Percentiles rank a stretch among this genome's conserved stretches.
These are phyloP conservation scores for Leptopilina clavipes DNA, from an alignment of 1,140 invertebrate genomes.

Conservation along the genomic window DNA sequence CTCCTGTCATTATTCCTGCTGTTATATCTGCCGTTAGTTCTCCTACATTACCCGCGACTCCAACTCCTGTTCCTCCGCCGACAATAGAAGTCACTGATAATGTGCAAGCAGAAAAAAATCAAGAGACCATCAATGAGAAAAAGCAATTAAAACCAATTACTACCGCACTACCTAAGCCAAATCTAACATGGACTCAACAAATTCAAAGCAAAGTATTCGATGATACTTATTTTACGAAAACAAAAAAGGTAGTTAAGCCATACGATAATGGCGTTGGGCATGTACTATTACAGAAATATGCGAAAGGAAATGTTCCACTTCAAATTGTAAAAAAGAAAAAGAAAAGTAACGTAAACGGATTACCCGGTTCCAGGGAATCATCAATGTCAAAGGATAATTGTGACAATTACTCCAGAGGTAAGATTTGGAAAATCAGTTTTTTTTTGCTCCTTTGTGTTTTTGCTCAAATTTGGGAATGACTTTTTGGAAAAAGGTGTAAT, in stretches of 20 bases:
- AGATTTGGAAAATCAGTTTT: not conserved
- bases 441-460: not conserved
- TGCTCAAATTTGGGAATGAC: no score
- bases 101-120: constrained; percentile 70
- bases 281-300: not conserved
- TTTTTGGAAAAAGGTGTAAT: no score
- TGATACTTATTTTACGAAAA: constrained; percentile 9
- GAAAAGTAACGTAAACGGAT: not conserved
- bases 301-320: not conserved
- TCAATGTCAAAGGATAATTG: not conserved
- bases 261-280: constrained; percentile 21
- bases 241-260: not conserved
- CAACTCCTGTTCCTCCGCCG: not conserved
- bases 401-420: not conserved
- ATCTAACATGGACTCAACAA: not conserved
- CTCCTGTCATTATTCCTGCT: no score
- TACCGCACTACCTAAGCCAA: not conserved
- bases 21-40: no score
- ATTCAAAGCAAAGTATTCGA: constrained; percentile 13
- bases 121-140: constrained; percentile 63
- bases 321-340: not conserved
- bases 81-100: constrained; percentile 71
- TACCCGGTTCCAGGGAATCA: not conserved
- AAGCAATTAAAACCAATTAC: not conserved
- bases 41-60: no score